Evolutionary conservation across 2,797 vertebrate genomes (phyloP).

Genomic region (Halcyon leucocephala): DNA sequence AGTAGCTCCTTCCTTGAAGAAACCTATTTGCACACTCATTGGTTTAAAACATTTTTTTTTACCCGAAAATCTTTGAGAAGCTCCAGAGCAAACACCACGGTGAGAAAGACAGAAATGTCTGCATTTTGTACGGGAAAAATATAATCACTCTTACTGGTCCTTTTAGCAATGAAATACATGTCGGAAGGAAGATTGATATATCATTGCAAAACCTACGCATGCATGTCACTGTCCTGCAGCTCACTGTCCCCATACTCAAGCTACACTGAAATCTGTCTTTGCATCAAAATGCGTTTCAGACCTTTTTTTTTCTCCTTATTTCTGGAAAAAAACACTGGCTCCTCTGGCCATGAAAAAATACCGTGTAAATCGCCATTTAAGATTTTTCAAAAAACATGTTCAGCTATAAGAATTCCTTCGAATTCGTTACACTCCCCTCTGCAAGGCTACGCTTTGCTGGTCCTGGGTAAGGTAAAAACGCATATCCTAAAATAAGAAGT

Average conservation of each 20-base stretch:
- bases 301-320: neutral
- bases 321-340: conserved; percentile 1
- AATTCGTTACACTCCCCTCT: conserved; percentile 40
- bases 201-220: neutral
- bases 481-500: neutral
- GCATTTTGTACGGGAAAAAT: neutral
- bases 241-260: neutral
- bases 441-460: neutral
- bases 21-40: neutral
- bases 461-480: neutral
- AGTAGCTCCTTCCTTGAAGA: neutral
- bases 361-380: conserved; percentile 20
- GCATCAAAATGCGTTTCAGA: neutral
- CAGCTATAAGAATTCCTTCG: conserved; percentile 43
- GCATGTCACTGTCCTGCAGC: neutral
- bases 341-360: neutral
- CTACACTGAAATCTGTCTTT: neutral
- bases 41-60: neutral
- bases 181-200: neutral
- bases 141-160: neutral
- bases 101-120: neutral
- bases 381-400: neutral
- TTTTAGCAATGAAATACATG: neutral
- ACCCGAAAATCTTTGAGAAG: neutral
- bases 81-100: neutral